Evolutionary conservation across 1,140 invertebrate genomes (phyloP).

Genomic region (Pseudomyrmex flavicornis): DNA sequence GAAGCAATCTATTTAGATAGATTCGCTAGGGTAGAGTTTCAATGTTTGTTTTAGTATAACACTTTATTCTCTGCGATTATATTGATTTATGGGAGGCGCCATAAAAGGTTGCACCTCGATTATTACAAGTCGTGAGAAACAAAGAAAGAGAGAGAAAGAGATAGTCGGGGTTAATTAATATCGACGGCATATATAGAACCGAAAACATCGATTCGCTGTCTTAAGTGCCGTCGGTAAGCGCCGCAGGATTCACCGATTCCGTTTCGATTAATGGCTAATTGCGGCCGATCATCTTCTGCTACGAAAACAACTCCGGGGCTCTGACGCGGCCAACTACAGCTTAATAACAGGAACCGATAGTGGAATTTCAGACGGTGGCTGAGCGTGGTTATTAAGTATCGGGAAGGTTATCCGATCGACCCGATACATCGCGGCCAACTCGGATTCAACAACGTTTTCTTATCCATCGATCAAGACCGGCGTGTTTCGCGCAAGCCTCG

Average conservation of each 20-base stretch:
- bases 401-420: conserved; percentile 70
- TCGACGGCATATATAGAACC: conserved; percentile 1
- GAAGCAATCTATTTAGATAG: conserved; percentile 30
- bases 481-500: conserved; percentile 19
- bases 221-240: conserved; percentile 35
- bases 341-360: conserved; percentile 80
- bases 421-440: conserved; percentile 66
- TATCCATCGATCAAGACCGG: conserved; percentile 49
- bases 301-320: conserved; percentile 75
- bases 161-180: conserved; percentile 39
- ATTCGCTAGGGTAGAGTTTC: conserved; percentile 29
- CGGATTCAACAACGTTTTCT: conserved; percentile 59
- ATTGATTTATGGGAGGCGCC: conserved; percentile 58
- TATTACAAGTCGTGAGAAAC: conserved; percentile 22
- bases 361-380: conserved; percentile 78
- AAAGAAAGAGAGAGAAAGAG: not conserved
- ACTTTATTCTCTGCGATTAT: conserved; percentile 27
- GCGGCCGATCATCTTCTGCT: conserved; percentile 73
- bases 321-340: conserved; percentile 63
- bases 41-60: conserved; percentile 49
- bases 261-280: conserved; percentile 81
- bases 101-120: conserved; percentile 15
- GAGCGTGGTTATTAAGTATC: conserved; percentile 81
- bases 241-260: conserved; percentile 53
- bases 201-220: conserved; percentile 30